Conservation (phyloP, 2,888 invertebrate genomes). For the Thecophora atra region DNA sequence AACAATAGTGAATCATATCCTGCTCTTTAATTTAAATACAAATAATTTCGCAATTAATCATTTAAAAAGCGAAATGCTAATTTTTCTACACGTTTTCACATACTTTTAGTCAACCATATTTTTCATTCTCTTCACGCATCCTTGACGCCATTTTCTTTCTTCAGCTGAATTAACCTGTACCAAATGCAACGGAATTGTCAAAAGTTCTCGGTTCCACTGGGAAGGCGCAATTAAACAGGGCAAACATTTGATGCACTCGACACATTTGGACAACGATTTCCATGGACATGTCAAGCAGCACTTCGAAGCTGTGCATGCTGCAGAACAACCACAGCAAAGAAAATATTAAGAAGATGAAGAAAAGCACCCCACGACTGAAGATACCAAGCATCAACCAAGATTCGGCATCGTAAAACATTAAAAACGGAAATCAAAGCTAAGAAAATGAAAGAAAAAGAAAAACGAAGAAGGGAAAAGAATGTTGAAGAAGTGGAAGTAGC, state of each 20-base stretch:
- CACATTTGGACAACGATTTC: background rate
- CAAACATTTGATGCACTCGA: constrained; percentile 13
- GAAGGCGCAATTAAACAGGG: constrained; percentile 26
- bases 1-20: no score
- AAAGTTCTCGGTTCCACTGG: constrained; percentile 21
- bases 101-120: background rate
- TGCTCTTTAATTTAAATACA: no score
- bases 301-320: background rate
- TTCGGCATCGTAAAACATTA: constrained; percentile 13
- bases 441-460: background rate
- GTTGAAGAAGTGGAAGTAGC: background rate
- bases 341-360: background rate
- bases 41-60: no score
- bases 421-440: constrained; percentile 7
- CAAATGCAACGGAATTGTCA: background rate
- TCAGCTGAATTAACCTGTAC: background rate
- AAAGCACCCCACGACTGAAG: background rate
- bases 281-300: constrained; percentile 1
- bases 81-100: background rate
- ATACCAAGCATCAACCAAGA: constrained; percentile 7
- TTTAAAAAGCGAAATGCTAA: background rate
- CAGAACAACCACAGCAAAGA: background rate
- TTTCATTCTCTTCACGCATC: background rate
- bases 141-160: background rate
- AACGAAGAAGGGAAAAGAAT: background rate